Conservation (phyloP, 2,113 vertebrate species). For the Morone saxatilis region DNA sequence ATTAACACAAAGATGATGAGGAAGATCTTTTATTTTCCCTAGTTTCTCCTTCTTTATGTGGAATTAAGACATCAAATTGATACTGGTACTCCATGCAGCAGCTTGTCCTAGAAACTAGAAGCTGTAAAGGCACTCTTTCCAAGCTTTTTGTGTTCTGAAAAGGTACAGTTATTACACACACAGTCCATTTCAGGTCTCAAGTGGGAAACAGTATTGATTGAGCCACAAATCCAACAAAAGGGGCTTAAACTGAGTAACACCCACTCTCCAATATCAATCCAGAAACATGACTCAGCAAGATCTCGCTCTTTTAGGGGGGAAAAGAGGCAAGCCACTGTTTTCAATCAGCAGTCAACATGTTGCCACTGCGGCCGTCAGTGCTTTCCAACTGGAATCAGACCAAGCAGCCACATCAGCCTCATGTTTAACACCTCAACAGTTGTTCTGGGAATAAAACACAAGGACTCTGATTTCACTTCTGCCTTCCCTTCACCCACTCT, state of each 20-base stretch:
- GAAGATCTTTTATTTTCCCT: not conserved
- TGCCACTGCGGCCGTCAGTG: slow-evolving; percentile 31
- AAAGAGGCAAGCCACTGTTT: slow-evolving; percentile 58
- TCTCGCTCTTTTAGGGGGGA: slow-evolving; percentile 32
- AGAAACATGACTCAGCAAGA: slow-evolving; percentile 69
- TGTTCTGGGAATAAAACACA: slow-evolving; percentile 68
- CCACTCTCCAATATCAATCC: slow-evolving; percentile 68
- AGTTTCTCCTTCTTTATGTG: not conserved
- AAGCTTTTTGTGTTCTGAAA: slow-evolving; percentile 46
- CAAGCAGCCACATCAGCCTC: slow-evolving; percentile 46
- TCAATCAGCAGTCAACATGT: slow-evolving; percentile 70
- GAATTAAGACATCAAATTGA: slow-evolving; percentile 27
- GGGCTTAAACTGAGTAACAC: slow-evolving; percentile 69
- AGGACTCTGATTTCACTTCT: slow-evolving; percentile 57
- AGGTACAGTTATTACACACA: slow-evolving; percentile 60
- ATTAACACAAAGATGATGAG: not conserved
- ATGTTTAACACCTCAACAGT: slow-evolving; percentile 75
- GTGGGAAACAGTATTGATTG: slow-evolving; percentile 73
- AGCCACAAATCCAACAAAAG: slow-evolving; percentile 75
- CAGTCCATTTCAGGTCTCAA: slow-evolving; percentile 68
- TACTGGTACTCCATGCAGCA: not conserved
- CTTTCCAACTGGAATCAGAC: slow-evolving; percentile 69
- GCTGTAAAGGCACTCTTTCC: slow-evolving; percentile 6
- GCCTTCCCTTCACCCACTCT: slow-evolving; percentile 54
- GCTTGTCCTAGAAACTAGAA: not conserved